Base-by-base conservation (phyloP, 2,113 vertebrate species). In the Galbula dea region DNA sequence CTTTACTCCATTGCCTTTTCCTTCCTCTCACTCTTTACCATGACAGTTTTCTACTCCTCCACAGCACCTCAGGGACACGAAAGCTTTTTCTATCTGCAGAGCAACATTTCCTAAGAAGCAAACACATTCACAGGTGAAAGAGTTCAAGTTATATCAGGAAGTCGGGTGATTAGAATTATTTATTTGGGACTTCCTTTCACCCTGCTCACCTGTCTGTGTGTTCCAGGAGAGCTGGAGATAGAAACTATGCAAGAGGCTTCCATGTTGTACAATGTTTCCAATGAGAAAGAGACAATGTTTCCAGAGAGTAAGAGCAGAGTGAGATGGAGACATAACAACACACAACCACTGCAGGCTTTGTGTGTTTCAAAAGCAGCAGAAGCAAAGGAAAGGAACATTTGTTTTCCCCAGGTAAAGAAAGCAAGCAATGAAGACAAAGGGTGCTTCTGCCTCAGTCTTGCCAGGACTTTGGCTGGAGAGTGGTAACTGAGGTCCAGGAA, bases 341-440 rank as follows among this genome's bases (percentile, higher is more conserved):
- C 5, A 75, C 15, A 11, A 61, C 15, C n/a, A 49, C 32, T 26
- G 20, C 32, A 79, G 14, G 29, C 15, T 58, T 59, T 80, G 21
- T 12, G 49, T 52, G 46, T 48, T 0, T 0, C 36, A 49, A 91
- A 24, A 76, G 45, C 5, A 55, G 45, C 34, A n/a, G 61, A 75
- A 66, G 36, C 32, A 27, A 75, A 39, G 2, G 8, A 84, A 24
- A 52, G 14, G 10, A 59, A 4, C 10, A 24, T 43, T 81, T 81
- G 12, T 63, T 73, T 84, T 65, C 41, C 43, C 8, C 9, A 67
- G 14, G 18, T 49, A 88, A 68, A 88, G 13, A 86, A 37, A 73
- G 21, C 45, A 87, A 66, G 26, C 9, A 86, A 88, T 0, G 0
- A 87, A 82, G 8, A 72, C 0, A 0, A 73, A 54, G 41, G 37